phyloP scores from a whole-genome alignment of 2,888 invertebrate genomes.

The Orthosia incerta region DNA sequence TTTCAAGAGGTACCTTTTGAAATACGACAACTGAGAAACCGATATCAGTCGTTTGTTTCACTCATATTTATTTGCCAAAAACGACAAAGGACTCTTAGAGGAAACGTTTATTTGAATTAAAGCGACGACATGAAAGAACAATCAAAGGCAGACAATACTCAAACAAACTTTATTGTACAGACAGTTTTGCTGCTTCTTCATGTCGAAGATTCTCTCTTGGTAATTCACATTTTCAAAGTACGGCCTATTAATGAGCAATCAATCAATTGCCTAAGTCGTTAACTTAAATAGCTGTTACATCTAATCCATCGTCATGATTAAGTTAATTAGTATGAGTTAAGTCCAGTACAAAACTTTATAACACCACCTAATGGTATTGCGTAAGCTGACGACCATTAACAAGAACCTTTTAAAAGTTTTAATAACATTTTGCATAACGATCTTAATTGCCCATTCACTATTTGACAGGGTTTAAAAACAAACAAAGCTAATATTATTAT shows the following conservation, averaged over 20 bases:
- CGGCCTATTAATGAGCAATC: slow-evolving; percentile 8
- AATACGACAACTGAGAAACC: background rate
- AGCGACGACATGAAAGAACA: slow-evolving; percentile 23
- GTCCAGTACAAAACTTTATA: slow-evolving; percentile 27
- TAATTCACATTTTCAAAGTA: background rate
- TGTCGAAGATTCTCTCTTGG: background rate
- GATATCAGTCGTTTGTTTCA: background rate
- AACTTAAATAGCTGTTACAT: slow-evolving; percentile 30
- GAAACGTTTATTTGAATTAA: slow-evolving; percentile 20
- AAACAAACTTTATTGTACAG: background rate
- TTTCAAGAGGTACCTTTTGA: too few species aligned
- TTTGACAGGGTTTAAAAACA: slow-evolving; percentile 45
- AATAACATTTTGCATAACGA: slow-evolving; percentile 54
- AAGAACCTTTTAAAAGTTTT: slow-evolving; percentile 35
- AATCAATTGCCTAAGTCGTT: slow-evolving; percentile 14
- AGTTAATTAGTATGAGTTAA: slow-evolving; percentile 34
- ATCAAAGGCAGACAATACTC: background rate
- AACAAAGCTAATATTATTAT: slow-evolving; percentile 27
- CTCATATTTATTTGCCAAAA: slow-evolving; percentile 21
- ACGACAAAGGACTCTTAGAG: background rate
- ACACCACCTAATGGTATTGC: slow-evolving; percentile 43
- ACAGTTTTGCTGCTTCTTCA: background rate
- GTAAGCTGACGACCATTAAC: slow-evolving; percentile 29
- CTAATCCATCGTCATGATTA: slow-evolving; percentile 28
- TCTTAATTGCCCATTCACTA: slow-evolving; percentile 52